Conservation (phyloP, 1,140 invertebrate genomes). For the Bombus soroeensis region DNA sequence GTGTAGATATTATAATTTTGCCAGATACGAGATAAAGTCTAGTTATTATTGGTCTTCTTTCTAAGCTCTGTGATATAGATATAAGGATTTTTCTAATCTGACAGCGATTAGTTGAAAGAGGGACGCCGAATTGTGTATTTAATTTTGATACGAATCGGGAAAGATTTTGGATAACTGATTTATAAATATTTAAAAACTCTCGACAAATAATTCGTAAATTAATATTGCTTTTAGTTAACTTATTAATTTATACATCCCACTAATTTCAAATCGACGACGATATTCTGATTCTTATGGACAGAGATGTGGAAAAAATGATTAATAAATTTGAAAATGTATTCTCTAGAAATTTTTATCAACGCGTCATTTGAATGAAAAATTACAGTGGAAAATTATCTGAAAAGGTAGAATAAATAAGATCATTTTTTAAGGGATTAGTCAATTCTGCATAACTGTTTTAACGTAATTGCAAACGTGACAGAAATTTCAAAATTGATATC, state of each 20-base stretch:
- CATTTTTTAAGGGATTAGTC: not conserved
- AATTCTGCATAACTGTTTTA: not conserved
- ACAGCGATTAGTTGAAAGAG: no score
- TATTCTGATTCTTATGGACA: not conserved
- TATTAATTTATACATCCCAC: not conserved
- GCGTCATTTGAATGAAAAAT: not conserved
- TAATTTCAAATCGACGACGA: not conserved
- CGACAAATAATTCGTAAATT: not conserved
- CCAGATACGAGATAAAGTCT: no score
- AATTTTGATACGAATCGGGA: no score
- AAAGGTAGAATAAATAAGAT: not conserved
- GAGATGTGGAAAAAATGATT: not conserved
- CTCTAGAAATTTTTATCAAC: not conserved
- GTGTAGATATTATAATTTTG: no score
- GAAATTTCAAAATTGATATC: not conserved
- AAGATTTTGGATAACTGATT: no score
- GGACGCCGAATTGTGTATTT: no score
- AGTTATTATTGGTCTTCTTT: no score
- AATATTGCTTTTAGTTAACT: not conserved
- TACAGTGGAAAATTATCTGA: not conserved
- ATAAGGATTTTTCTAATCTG: no score
- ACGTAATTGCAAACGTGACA: not conserved
- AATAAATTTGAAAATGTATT: not conserved
- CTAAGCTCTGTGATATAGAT: no score
- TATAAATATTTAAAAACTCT: no score